phyloP scores from a whole-genome alignment of 2,888 invertebrate genomes.

The Drosophila parthenogenetica region DNA sequence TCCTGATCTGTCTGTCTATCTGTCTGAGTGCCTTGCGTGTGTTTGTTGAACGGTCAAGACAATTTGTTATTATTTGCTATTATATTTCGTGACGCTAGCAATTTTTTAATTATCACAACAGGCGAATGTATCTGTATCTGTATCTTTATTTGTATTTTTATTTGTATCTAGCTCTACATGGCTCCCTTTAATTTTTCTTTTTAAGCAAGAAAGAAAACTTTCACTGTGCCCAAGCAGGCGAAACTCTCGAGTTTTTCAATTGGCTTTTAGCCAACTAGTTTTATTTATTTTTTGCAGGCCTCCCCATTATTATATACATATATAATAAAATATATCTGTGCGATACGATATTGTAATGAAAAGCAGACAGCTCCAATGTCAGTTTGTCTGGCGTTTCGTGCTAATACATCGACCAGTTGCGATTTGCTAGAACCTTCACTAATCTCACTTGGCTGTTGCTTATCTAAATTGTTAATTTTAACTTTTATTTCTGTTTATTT shows the following conservation, averaged over 20 bases:
- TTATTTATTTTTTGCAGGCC: slow-evolving; percentile 1
- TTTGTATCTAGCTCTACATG: slow-evolving; percentile 26
- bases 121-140: slow-evolving; percentile 43
- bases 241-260: slow-evolving; percentile 45
- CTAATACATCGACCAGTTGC: slow-evolving; percentile 39
- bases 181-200: slow-evolving; percentile 41
- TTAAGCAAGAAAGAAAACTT: slow-evolving; percentile 45
- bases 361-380: slow-evolving; percentile 42
- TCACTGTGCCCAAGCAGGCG: slow-evolving; percentile 56
- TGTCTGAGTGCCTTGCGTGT: slow-evolving; percentile 21
- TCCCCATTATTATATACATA: not conserved
- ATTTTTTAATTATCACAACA: slow-evolving; percentile 71
- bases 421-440: slow-evolving; percentile 48
- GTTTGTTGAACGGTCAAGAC: slow-evolving; percentile 60
- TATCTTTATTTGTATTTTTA: slow-evolving; percentile 18
- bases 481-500: slow-evolving; percentile 10
- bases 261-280: slow-evolving; percentile 27
- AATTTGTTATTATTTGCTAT: slow-evolving; percentile 77
- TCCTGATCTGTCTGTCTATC: slow-evolving; percentile 3
- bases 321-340: not conserved
- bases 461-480: slow-evolving; percentile 47
- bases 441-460: slow-evolving; percentile 1
- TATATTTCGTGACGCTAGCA: slow-evolving; percentile 75
- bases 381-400: slow-evolving; percentile 9
- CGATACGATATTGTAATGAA: slow-evolving; percentile 3